Evolutionary conservation across 2,888 invertebrate species (phyloP).

Genomic region (Diaprepes abbreviatus): DNA sequence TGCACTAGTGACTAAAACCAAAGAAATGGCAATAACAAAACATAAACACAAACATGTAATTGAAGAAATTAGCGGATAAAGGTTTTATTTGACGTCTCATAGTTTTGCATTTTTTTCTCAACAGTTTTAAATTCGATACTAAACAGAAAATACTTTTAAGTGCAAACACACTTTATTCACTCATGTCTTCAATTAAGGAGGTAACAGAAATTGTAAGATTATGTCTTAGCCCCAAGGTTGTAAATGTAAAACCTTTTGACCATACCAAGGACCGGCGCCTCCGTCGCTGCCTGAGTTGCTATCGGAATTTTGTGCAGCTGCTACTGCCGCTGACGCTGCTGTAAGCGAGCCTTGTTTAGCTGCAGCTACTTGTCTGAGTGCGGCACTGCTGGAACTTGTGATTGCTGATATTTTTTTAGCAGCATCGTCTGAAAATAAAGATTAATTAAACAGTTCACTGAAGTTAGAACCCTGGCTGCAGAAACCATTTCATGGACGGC

Average conservation of each 20-base stretch:
- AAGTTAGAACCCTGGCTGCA: no score
- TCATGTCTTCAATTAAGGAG: neutral
- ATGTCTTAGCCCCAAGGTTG: constrained; percentile 53
- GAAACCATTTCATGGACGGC: no score
- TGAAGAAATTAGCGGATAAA: neutral
- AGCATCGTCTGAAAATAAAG: constrained; percentile 52
- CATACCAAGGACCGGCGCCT: constrained; percentile 48
- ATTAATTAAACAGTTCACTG: no score
- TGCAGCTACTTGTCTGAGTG: constrained; percentile 54
- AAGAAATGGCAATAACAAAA: constrained; percentile 18
- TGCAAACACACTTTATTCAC: no score
- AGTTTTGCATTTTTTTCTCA: no score
- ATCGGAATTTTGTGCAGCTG: constrained; percentile 49
- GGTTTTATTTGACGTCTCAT: no score
- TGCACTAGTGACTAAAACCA: constrained; percentile 19
- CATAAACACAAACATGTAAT: neutral
- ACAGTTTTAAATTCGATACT: no score
- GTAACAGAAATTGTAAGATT: neutral
- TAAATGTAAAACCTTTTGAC: constrained; percentile 53
- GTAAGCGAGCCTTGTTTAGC: constrained; percentile 56
- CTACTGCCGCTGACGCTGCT: constrained; percentile 57
- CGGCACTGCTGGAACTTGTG: constrained; percentile 53
- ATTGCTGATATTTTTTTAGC: constrained; percentile 55
- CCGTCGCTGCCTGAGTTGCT: constrained; percentile 30
- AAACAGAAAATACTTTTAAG: no score